Evolutionary conservation across 2,797 vertebrate genomes (phyloP), one percentile per base, ranked within the genome.

Genomic region (Hylomyscus alleni): DNA sequence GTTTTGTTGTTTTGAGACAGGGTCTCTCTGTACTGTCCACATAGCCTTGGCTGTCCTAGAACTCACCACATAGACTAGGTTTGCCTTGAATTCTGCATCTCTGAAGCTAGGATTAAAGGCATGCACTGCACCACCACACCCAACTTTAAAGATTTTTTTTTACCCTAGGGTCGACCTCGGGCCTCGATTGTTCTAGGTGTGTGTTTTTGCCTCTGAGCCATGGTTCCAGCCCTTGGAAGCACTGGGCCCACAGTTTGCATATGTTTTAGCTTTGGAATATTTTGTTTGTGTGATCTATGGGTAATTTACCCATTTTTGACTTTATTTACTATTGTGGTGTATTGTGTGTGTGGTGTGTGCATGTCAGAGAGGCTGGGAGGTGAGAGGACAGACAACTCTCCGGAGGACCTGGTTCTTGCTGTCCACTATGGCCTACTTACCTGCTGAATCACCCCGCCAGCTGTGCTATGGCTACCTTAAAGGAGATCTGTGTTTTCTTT

Each of bases 191-290:
- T 20, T 73, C n/a, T 88, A 44, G n/a, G 54, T 31, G 8, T 75
- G 29, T 58, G 54, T 13, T 75, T 60, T 56, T 13, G 58, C 31
- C 69, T 44, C 26, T 58, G 69, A 76, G 54, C 37, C n/a, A 5
- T 0, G 20, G 8, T 37, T 40, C 47, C 24, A 54, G 47, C 13
- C 67, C 83, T n/a, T 47, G 37, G n/a, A 60, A 89, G 72, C 37
- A 34, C 58, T 89, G 90, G 90, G 13, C 83, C 60, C 89, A 8
- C 56, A 65, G 20, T 73, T 80, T 58, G 15, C 29, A 22, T 92
- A 40, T 87, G 67, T 80, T 52, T 93, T 90, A 86, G 29, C 83
- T 78, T 93, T 83, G 58, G 31, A 67, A 93, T 88, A 92, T 94
- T n/a, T 50, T 77, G 78, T 92, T 85, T 77, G 29, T 89, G 34